Evolutionary conservation across 1,140 invertebrate species (phyloP), one percentile per base, ranked within the genome.

Genomic region (Cydia pomonella): DNA sequence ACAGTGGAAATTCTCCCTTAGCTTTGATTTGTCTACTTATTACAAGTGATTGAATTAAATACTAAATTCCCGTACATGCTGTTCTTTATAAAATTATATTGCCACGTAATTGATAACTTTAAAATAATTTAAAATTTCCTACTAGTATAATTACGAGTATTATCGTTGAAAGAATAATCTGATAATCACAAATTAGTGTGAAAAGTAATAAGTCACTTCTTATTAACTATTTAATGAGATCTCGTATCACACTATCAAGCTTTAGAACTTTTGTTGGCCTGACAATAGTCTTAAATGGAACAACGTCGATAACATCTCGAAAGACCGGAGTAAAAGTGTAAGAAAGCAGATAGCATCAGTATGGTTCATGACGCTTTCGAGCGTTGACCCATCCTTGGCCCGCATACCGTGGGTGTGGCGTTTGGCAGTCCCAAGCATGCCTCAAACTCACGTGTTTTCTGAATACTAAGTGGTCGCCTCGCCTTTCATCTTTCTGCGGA

Each of bases 331-430:
- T 33, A 18, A 69, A 69, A 69, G 29, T 69, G 64, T 69, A 69
- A 38, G 64, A 69, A 69, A 69, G 29, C 64, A 23, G 25, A 27
- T 63, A 33, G 33, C 64, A 23, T 33, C 27, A n/a, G 64, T 18
- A 7, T 69, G 27, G 63, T 33, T 29, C 29, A 33, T 18, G 16
- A 33, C 16, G 29, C 64, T 69, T 69, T 69, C 33, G 64, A 33
- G 7, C 64, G n/a, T 38, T 41, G 63, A 38, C 64, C 64, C 64
- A 69, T 69, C 64, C 64, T 69, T 69, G 64, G 33, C 64, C 64
- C 64, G 29, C 27, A 69, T 69, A 21, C 64, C n/a, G 9, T 10
- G 25, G 6, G 63, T 21, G 25, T 27, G 63, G 25, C 25, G 63
- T 27, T 66, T 27, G 25, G 25, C 23, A 23, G 27, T 1, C 63